Evolutionary conservation across 2,113 vertebrate genomes (phyloP).

Genomic region (Tichodroma muraria): DNA sequence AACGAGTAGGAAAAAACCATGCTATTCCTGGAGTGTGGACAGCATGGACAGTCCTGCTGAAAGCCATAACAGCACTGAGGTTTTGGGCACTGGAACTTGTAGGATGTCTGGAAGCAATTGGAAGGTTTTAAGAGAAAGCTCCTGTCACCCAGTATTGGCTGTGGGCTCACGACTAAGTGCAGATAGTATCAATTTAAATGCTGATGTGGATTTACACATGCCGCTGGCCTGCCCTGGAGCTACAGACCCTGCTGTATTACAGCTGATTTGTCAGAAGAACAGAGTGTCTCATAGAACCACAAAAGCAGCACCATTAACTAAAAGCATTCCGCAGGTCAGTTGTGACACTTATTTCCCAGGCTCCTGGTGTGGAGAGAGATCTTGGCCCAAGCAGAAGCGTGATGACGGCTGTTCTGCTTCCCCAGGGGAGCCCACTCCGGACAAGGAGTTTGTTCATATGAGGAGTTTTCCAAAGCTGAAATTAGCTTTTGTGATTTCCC

Average conservation of each 20-base stretch:
- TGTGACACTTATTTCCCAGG: not conserved
- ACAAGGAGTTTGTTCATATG: not conserved
- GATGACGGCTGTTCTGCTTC: not conserved
- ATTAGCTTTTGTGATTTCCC: not conserved
- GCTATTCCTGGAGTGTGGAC: not conserved
- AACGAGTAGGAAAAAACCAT: not conserved
- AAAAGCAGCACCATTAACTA: not conserved
- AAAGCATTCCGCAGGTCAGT: not conserved
- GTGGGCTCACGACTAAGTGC: not conserved
- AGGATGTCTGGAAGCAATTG: not conserved
- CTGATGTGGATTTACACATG: not conserved
- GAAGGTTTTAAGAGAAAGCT: not conserved
- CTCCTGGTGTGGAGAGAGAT: not conserved
- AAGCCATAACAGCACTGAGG: not conserved
- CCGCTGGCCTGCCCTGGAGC: not conserved
- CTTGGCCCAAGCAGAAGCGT: not conserved
- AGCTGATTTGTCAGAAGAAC: not conserved
- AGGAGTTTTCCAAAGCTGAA: not conserved
- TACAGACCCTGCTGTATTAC: not conserved
- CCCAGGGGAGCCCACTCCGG: not conserved
- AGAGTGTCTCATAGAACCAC: not conserved
- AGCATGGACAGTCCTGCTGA: not conserved
- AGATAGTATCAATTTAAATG: not conserved
- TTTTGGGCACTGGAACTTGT: not conserved
- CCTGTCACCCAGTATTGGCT: not conserved